These are phyloP conservation scores for Goniozus legneri DNA, from an alignment of 1,140 invertebrate genomes.

Conservation along the genomic window DNA sequence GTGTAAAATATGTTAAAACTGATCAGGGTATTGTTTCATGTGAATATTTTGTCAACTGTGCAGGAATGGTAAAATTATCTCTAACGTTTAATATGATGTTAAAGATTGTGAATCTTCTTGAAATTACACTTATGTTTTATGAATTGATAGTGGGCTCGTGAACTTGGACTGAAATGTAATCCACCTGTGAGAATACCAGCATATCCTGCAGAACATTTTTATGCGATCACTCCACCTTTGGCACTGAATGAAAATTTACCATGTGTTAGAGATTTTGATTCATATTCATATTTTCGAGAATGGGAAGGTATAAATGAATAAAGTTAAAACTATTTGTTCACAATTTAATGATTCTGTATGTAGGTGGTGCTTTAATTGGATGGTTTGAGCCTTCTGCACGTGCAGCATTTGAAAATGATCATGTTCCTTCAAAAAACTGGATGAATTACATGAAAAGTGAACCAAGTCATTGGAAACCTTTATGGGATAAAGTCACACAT, in stretches of 20 bases:
- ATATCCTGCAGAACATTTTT: conserved; percentile 70
- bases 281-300: conserved; percentile 61
- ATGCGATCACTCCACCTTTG: conserved; percentile 60
- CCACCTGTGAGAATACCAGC: conserved; percentile 67
- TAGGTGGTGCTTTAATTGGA: conserved; percentile 61
- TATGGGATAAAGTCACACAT: conserved; percentile 63
- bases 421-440: conserved; percentile 62
- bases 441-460: conserved; percentile 53
- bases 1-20: conserved; percentile 62
- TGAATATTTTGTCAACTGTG: conserved; percentile 73
- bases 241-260: conserved; percentile 43
- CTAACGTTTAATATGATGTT: not conserved
- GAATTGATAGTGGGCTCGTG: conserved; percentile 62
- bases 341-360: conserved; percentile 5
- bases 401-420: conserved; percentile 60
- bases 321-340: not conserved
- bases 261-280: conserved; percentile 70
- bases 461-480: conserved; percentile 64
- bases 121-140: too few relatives aligned
- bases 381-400: conserved; percentile 67
- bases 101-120: too few relatives aligned
- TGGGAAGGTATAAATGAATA: conserved; percentile 48
- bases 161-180: conserved; percentile 62
- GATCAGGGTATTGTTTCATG: conserved; percentile 61
- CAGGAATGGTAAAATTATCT: conserved; percentile 61